Evolutionary conservation across 2,888 invertebrate species (phyloP), one percentile per base, ranked within the genome.

Genomic region (Copidosoma aretas): DNA sequence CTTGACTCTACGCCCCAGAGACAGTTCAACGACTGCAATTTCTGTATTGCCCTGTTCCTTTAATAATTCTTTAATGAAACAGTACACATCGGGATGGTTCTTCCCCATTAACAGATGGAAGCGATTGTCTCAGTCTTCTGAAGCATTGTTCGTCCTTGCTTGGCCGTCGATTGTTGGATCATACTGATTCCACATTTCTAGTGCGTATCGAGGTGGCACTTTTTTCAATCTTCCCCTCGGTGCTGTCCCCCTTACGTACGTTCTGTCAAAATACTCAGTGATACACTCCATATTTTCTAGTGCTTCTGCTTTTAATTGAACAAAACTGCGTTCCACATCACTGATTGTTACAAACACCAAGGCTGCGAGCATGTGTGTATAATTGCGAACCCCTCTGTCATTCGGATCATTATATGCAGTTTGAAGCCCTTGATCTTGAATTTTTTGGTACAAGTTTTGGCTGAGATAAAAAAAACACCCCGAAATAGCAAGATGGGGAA

Each of bases 391-490:
- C 8, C 8, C 32, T 32, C 32, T 5, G 8, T 3, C 8, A 32
- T 32, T 32, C 8, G 8, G 8, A 32, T 32, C 32, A 32, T 32
- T 32, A 8, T 32, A 32, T 5, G 32, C 4, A 3, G 8, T 8
- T 32, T 32, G 32, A 32, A 32, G 32, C 8, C 32, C 32, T 32
- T 32, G 4, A 3, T 32, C 8, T 32, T 32, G n/a, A n/a, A n/a
- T n/a, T 8, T 8, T 25, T 17, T 59, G 53, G 24, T 64, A 60
- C n/a, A 60, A 10, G 1, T 59, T 59, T 21, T 68, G 60, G 24
- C 53, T 56, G 12, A 64, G 51, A 56, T 64, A 64, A 19, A 53
- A 60, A 24, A 64, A 60, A 15, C 52, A 69, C 54, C 17, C 56
- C 24, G 32, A 19, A 22, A n/a, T n/a, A n/a, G n/a, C n/a, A n/a